Conservation (phyloP, 2,797 vertebrate species). For the Toxotes lorentzi region DNA sequence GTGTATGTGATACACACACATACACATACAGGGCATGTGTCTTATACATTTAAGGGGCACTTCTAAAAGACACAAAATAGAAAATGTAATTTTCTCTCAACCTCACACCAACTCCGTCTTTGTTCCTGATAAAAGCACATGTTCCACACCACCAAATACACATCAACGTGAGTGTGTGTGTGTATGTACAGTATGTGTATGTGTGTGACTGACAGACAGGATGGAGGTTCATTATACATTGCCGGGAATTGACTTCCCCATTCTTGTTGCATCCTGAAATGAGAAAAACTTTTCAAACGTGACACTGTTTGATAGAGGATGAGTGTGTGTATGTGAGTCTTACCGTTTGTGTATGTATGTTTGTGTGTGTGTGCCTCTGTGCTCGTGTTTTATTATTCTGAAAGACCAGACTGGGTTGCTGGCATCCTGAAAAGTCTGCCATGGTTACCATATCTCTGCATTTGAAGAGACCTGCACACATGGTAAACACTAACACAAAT, state of each 20-base stretch:
- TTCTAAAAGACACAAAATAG: constrained; percentile 52
- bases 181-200: constrained; percentile 34
- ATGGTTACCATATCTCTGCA: constrained; percentile 15
- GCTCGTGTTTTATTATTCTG: constrained; percentile 47
- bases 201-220: constrained; percentile 55
- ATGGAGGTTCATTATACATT: constrained; percentile 74
- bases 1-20: constrained; percentile 6
- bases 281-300: constrained; percentile 81
- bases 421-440: constrained; percentile 36
- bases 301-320: constrained; percentile 70
- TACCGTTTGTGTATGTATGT: not conserved
- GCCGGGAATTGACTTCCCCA: constrained; percentile 72
- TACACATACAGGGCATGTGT: constrained; percentile 7
- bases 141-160: constrained; percentile 73
- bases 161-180: constrained; percentile 18
- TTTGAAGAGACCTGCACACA: constrained; percentile 22
- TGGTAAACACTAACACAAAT: constrained; percentile 6
- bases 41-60: constrained; percentile 57
- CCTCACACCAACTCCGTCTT: constrained; percentile 32
- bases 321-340: constrained; percentile 22
- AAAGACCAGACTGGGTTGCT: constrained; percentile 38
- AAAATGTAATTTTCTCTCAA: constrained; percentile 72
- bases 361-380: constrained; percentile 2
- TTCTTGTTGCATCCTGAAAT: constrained; percentile 78
- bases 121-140: constrained; percentile 68